These are phyloP conservation scores for Colletes gigas DNA, from an alignment of 1,140 invertebrate species.

Conservation along the genomic window DNA sequence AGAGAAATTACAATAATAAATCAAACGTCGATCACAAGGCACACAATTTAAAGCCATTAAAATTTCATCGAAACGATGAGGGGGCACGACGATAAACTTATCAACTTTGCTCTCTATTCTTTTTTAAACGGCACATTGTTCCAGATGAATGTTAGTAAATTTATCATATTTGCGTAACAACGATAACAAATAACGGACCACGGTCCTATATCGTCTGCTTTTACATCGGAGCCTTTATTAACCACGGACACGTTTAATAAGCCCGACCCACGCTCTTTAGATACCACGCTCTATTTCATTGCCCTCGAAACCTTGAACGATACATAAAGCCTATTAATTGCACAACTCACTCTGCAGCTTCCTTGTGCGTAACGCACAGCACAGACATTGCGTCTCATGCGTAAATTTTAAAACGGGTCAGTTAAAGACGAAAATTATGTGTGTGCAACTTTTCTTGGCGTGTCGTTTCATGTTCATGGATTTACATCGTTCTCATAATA, in stretches of 20 bases:
- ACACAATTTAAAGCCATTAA: not conserved
- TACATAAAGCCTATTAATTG: conserved; percentile 17
- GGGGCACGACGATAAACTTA: not conserved
- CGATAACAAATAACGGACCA: not conserved
- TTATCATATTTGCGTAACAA: not conserved
- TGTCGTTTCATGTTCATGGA: no score
- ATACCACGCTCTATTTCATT: conserved; percentile 30
- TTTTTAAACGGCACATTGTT: not conserved
- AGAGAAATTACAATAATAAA: conserved; percentile 1
- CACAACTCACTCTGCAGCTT: conserved; percentile 12
- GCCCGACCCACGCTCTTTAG: conserved; percentile 6
- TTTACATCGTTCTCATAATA: no score
- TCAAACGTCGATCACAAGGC: not conserved
- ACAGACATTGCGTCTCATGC: not conserved
- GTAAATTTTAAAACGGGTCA: not conserved
- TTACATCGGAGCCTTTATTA: not conserved
- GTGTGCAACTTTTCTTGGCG: no score
- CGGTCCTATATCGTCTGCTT: not conserved
- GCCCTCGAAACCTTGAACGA: conserved; percentile 42
- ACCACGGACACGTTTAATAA: not conserved
- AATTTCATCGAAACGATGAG: not conserved
- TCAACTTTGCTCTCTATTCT: not conserved
- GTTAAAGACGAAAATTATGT: not conserved
- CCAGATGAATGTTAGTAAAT: not conserved
- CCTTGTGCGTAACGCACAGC: not conserved